Percentiles rank a stretch among this genome's conserved stretches.
Conservation (phyloP, 2,113 vertebrate species). For the Cinclus mexicanus region DNA sequence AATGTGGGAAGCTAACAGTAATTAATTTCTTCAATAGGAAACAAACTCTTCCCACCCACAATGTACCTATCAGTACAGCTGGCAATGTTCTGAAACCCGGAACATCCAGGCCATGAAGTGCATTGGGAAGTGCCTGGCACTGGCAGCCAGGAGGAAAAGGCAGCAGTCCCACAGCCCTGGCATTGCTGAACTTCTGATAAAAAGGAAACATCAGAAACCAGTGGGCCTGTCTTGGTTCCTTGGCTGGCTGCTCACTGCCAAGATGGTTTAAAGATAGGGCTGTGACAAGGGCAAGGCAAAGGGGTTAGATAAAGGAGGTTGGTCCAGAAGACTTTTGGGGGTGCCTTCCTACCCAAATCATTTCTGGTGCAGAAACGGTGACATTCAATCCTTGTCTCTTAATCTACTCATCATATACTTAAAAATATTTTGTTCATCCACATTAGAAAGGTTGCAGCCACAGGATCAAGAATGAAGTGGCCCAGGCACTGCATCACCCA, state of each 20-base stretch:
- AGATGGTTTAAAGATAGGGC: not conserved
- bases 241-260: not conserved
- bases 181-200: not conserved
- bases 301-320: not conserved
- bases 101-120: not conserved
- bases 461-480: accelerated
- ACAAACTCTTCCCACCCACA: not conserved
- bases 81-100: not conserved
- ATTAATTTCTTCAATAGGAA: constrained; percentile 31
- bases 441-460: not conserved
- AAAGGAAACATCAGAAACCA: not conserved
- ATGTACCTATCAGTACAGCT: not conserved
- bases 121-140: not conserved
- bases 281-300: not conserved
- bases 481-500: not conserved
- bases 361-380: not conserved
- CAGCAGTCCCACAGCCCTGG: not conserved
- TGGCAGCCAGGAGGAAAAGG: not conserved
- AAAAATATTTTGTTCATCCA: not conserved
- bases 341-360: not conserved
- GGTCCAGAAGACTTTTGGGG: not conserved
- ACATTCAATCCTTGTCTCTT: not conserved
- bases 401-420: not conserved
- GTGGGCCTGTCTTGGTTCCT: not conserved
- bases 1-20: constrained; percentile 37